Conservation (phyloP, 1,140 invertebrate genomes). For the Eupristina koningsbergeri region DNA sequence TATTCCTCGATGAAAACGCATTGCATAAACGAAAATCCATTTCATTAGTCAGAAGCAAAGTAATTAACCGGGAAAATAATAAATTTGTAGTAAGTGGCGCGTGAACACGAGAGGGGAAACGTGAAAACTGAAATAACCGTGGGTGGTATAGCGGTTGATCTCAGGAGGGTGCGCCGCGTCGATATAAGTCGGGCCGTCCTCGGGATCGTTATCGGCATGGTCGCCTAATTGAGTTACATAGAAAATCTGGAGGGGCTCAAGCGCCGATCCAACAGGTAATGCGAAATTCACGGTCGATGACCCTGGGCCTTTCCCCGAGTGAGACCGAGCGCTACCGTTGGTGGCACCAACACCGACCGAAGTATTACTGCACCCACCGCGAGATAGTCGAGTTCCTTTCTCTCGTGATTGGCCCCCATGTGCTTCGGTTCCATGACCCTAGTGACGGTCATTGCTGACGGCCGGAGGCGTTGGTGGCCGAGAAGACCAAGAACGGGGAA, state of each 20-base stretch:
- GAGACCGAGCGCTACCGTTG: neutral
- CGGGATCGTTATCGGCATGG: too few species aligned
- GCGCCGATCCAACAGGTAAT: conserved; percentile 50
- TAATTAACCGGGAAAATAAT: too few species aligned
- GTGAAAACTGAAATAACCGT: too few species aligned
- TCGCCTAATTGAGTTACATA: conserved; percentile 34
- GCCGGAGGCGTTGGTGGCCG: conserved; percentile 53
- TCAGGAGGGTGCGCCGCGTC: neutral
- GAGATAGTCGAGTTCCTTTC: conserved; percentile 60
- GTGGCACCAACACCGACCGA: neutral
- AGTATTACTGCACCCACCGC: neutral
- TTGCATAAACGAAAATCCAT: too few species aligned
- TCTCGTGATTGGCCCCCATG: conserved; percentile 48
- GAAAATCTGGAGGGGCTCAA: neutral
- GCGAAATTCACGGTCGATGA: conserved; percentile 62
- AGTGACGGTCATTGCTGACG: conserved; percentile 56
- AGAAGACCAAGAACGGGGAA: too few species aligned
- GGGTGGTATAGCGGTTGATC: too few species aligned
- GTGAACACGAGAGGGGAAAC: too few species aligned
- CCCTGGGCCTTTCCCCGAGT: conserved; percentile 41
- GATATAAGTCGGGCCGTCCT: neutral
- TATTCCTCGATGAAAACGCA: too few species aligned
- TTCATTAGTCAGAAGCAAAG: too few species aligned
- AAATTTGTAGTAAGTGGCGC: too few species aligned
- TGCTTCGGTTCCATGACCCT: conserved; percentile 59